Evolutionary conservation across 2,113 vertebrate species (phyloP).

Genomic region (Rana temporaria): DNA sequence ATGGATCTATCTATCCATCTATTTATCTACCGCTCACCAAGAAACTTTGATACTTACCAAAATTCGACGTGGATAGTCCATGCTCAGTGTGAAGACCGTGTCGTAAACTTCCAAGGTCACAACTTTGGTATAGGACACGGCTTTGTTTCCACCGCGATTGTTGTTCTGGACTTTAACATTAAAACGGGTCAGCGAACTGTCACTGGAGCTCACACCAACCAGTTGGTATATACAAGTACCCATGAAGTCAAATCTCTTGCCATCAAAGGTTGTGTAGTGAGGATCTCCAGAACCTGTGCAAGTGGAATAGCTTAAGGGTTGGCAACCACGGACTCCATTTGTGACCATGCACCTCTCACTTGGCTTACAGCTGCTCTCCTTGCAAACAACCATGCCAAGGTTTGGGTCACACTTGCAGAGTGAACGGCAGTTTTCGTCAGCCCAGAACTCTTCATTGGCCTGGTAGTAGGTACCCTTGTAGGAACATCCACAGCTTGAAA

Average conservation of each 20-base stretch:
- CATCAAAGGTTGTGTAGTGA: conserved; percentile 62
- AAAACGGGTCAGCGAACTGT: conserved; percentile 49
- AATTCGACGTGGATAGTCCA: conserved; percentile 46
- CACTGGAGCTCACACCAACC: conserved; percentile 57
- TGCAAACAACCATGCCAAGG: conserved; percentile 40
- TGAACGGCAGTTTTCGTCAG: conserved; percentile 57
- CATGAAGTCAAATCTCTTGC: conserved; percentile 56
- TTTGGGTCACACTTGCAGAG: conserved; percentile 60
- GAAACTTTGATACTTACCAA: conserved; percentile 57
- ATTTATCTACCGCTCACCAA: background rate
- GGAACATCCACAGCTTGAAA: conserved; percentile 67
- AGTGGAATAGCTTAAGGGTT: conserved; percentile 52
- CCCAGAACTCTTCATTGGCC: conserved; percentile 64
- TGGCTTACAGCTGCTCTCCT: conserved; percentile 23
- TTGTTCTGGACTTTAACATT: conserved; percentile 60
- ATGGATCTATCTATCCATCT: background rate
- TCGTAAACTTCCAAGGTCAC: conserved; percentile 59
- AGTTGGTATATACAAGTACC: conserved; percentile 62
- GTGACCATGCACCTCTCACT: conserved; percentile 39
- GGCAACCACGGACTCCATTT: conserved; percentile 41
- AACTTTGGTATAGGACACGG: conserved; percentile 55
- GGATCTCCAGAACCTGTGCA: conserved; percentile 57
- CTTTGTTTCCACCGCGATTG: conserved; percentile 37
- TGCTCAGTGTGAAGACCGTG: conserved; percentile 47
- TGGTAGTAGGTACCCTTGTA: conserved; percentile 64